Evolutionary conservation across 2,113 vertebrate genomes (phyloP), one percentile per base, ranked within the genome.

Genomic region (Boulengeromyrus knoepffleri): DNA sequence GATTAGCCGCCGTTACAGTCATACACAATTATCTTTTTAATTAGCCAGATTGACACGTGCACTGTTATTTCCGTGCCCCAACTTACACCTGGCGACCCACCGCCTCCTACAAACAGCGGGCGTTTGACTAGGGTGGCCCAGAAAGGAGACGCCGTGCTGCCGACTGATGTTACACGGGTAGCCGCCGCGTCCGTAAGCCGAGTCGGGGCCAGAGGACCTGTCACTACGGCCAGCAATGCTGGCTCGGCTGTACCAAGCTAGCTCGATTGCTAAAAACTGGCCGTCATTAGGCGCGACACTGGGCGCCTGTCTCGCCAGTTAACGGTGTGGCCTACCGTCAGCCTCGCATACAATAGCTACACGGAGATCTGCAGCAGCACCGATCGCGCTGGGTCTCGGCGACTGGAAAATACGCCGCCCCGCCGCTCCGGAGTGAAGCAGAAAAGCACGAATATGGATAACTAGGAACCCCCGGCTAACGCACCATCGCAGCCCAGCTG

Each of bases 21-120:
- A 53, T 52, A 17, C 47, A 85, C 42, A 85, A 52, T 87, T 31
- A 87, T 87, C 47, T 52, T 24, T 50, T 53, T 49, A 85, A 53
- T 50, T 87, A 52, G 85, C 85, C 85, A 87, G 24, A 87, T 47
- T 87, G 47, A 52, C 85, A 87, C 46, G 85, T 87, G 85, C 85
- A 87, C 45, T 15, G 85, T 36, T 87, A 52, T 87, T 31, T 85
- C 21, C 83, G 24, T 42, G 83, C 47, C 24, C 49, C 84, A 86
- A 86, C 84, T 86, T 86, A 49, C n/a, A 86, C 84, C 84, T 49
- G 46, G 24, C 45, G 24, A 86, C 45, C 42, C 42, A 46, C 45
- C 46, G 46, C 84, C 42, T 46, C 24, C 24, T 49, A 49, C 24
- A 86, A 86, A 49, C 84, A 86, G 62, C 62, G n/a, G 62, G 62